Evolutionary conservation across 2,113 vertebrate genomes (phyloP).

Genomic region (Plotosus lineatus): DNA sequence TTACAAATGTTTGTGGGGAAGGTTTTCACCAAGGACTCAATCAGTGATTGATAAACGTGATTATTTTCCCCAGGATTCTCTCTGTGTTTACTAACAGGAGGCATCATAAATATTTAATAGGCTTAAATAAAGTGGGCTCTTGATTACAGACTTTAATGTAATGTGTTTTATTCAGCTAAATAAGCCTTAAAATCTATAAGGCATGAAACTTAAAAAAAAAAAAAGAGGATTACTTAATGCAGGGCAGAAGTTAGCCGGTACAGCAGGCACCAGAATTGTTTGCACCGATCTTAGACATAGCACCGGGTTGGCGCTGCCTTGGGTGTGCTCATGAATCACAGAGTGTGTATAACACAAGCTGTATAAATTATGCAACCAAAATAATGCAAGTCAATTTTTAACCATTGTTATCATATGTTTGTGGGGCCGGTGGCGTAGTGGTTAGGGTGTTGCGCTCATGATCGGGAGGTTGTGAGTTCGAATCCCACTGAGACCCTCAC

Average conservation of each 20-base stretch:
- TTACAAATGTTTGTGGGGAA: not conserved
- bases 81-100: not conserved
- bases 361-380: not conserved
- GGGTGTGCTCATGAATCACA: not conserved
- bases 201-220: not conserved
- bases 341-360: not conserved
- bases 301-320: not conserved
- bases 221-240: not conserved
- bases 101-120: not conserved
- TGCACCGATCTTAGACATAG: not conserved
- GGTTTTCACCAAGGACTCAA: not conserved
- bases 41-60: not conserved
- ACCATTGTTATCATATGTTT: not conserved
- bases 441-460: too few species aligned
- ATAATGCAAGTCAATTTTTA: constrained; percentile 6
- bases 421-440: too few species aligned
- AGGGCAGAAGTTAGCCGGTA: not conserved
- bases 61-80: not conserved
- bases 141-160: not conserved
- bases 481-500: too few species aligned
- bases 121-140: not conserved
- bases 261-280: too few species aligned
- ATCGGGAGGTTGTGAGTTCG: too few species aligned
- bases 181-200: not conserved
- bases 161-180: not conserved